Conservation (phyloP, 2,113 vertebrate genomes). For the Dunckerocampus dactyliophorus region DNA sequence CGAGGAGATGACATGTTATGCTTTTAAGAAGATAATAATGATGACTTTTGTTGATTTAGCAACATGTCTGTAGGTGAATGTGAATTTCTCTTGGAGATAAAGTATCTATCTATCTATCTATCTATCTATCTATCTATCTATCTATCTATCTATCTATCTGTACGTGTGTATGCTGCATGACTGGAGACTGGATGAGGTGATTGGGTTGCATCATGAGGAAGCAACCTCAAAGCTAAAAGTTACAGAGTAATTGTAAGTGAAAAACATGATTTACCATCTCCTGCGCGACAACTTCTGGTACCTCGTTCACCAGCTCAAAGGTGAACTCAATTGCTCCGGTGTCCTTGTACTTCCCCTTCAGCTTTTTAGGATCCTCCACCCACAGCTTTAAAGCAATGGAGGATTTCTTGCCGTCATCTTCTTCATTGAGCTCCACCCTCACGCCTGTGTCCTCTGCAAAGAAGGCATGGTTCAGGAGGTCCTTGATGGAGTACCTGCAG, state of each 20-base stretch:
- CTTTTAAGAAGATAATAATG: too few relatives aligned
- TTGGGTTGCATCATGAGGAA: too few relatives aligned
- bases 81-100: too few relatives aligned
- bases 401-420: constrained; percentile 90
- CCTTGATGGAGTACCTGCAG: constrained; percentile 93
- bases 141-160: too few relatives aligned
- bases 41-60: too few relatives aligned
- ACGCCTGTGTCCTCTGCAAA: constrained; percentile 98
- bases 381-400: constrained; percentile 94
- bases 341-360: constrained; percentile 98
- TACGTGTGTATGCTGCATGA: too few relatives aligned
- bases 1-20: too few relatives aligned
- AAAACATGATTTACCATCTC: constrained; percentile 84
- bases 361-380: constrained; percentile 96
- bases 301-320: constrained; percentile 90
- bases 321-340: constrained; percentile 96
- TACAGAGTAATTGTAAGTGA: neutral
- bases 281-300: constrained; percentile 93
- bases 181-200: too few relatives aligned
- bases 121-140: too few relatives aligned
- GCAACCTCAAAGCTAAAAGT: too few relatives aligned
- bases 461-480: constrained; percentile 95
- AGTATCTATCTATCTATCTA: too few relatives aligned
- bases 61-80: too few relatives aligned
- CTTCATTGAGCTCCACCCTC: constrained; percentile 95